Conservation (phyloP, 2,888 invertebrate species). For the Diogma glabrata region DNA sequence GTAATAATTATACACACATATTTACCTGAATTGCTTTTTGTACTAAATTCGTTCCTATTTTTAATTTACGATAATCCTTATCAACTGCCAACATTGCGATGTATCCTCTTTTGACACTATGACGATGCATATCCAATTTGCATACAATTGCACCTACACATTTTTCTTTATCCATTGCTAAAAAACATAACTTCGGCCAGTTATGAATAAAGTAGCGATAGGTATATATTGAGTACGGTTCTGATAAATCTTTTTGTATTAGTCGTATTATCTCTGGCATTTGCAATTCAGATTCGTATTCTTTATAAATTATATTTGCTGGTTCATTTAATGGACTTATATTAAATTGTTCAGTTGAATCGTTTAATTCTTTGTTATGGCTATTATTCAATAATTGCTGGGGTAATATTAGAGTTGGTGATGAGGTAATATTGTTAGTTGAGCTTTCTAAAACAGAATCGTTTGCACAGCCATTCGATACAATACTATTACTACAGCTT, state of each 20-base stretch:
- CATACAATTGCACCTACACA: slow-evolving; percentile 98
- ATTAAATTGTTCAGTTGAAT: neutral
- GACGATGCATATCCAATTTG: slow-evolving; percentile 87
- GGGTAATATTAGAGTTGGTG: neutral
- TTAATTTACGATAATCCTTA: slow-evolving; percentile 83
- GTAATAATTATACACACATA: too few relatives aligned
- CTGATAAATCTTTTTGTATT: slow-evolving; percentile 97
- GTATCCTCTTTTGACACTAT: slow-evolving; percentile 87
- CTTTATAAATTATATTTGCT: slow-evolving; percentile 40
- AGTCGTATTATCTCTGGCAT: slow-evolving; percentile 99
- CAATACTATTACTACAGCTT: slow-evolving; percentile 1
- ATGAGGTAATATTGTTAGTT: neutral
- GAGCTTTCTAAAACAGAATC: neutral
- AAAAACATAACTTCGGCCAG: slow-evolving; percentile 97
- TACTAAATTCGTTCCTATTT: slow-evolving; percentile 79
- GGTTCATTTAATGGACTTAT: neutral
- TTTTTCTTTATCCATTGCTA: slow-evolving; percentile 77
- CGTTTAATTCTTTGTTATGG: neutral
- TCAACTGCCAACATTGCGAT: slow-evolving; percentile 99
- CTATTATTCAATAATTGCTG: neutral
- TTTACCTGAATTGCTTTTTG: slow-evolving; percentile 61
- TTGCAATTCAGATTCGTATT: slow-evolving; percentile 90
- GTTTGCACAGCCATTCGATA: neutral
- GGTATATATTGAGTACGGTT: slow-evolving; percentile 99
- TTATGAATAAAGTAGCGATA: slow-evolving; percentile 99